Conservation (phyloP, 2,888 invertebrate species). For the Trissolcus brochymenae region DNA sequence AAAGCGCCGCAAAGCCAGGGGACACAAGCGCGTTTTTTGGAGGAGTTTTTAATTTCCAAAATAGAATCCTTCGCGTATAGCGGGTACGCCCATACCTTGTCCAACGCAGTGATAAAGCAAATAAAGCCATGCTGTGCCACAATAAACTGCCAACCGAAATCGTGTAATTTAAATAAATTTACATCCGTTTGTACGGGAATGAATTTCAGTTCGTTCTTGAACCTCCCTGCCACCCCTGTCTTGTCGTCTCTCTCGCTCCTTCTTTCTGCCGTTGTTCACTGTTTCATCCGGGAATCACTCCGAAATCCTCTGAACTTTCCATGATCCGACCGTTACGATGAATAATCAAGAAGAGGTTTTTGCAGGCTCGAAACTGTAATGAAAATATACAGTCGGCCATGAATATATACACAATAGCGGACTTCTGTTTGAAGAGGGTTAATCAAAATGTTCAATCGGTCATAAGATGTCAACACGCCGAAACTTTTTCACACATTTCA, state of each 20-base stretch:
- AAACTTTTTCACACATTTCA: constrained; percentile 12
- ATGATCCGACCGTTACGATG: constrained; percentile 65
- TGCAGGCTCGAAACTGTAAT: constrained; percentile 31
- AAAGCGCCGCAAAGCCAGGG: constrained; percentile 21
- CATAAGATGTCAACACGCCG: constrained; percentile 29
- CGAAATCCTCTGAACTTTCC: constrained; percentile 65
- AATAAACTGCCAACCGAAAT: constrained; percentile 74
- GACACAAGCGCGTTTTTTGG: constrained; percentile 39
- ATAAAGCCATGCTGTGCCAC: constrained; percentile 73
- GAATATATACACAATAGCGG: constrained; percentile 32
- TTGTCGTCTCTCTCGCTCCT: constrained; percentile 40
- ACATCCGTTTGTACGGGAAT: constrained; percentile 74
- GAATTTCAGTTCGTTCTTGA: constrained; percentile 71
- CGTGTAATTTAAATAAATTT: constrained; percentile 75
- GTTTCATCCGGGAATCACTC: constrained; percentile 64
- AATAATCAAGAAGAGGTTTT: constrained; percentile 68
- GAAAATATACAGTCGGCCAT: constrained; percentile 45
- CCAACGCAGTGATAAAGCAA: constrained; percentile 73
- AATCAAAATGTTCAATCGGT: constrained; percentile 50
- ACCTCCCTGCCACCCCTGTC: constrained; percentile 37
- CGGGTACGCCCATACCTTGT: constrained; percentile 73
- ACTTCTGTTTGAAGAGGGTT: constrained; percentile 38
- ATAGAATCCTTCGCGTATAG: constrained; percentile 69
- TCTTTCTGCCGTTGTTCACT: constrained; percentile 42
- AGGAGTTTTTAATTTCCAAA: constrained; percentile 72